These are phyloP conservation scores for Crax fasciolata DNA, from an alignment of 2,797 vertebrate genomes.

Conservation along the genomic window DNA sequence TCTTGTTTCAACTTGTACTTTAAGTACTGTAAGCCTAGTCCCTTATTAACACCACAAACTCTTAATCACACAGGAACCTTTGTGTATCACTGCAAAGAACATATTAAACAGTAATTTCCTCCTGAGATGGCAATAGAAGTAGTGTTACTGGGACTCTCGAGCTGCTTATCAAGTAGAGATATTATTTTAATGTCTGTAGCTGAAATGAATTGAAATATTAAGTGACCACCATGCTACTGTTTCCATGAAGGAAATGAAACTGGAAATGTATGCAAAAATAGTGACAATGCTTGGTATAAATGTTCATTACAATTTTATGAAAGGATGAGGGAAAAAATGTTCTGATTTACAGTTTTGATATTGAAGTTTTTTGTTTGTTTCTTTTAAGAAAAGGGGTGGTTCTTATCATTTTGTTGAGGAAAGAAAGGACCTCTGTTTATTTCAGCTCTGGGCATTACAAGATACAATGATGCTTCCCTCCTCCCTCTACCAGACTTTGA, in stretches of 20 bases:
- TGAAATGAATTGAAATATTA: neutral
- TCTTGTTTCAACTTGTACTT: neutral
- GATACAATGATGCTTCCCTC: neutral
- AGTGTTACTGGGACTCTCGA: neutral
- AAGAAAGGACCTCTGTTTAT: neutral
- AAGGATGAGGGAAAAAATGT: neutral
- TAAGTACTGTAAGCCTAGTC: neutral
- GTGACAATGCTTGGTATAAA: neutral
- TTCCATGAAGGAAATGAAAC: neutral
- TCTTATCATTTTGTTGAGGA: neutral
- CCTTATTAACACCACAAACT: neutral
- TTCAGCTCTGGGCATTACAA: neutral
- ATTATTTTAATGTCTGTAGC: neutral
- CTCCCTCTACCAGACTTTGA: neutral
- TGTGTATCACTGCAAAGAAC: neutral
- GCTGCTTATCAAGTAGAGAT: constrained; percentile 11
- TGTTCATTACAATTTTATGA: neutral
- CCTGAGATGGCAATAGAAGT: neutral
- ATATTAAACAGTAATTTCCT: constrained; percentile 26
- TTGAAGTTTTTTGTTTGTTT: neutral
- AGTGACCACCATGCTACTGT: neutral
- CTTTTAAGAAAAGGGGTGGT: neutral
- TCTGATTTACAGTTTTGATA: neutral
- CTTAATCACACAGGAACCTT: neutral
- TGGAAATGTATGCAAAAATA: neutral